Percentiles rank a stretch among this genome's conserved stretches.
Conservation (phyloP, 1,140 invertebrate genomes). For the Pachyrhynchus sulphureomaculatus region DNA sequence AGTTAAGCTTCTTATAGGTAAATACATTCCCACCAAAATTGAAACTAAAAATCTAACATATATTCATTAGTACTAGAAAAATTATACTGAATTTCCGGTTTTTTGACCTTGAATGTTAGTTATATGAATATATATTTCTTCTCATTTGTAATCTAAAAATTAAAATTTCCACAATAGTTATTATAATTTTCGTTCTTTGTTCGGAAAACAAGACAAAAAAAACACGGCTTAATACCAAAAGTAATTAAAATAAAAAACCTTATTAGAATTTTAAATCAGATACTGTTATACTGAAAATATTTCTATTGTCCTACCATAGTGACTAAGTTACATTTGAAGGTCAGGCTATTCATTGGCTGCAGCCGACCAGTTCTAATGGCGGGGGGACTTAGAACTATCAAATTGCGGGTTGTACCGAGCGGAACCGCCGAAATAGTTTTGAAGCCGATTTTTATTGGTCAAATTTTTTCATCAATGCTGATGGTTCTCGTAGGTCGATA, state of each 20-base stretch:
- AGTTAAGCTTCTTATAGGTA: too few relatives aligned
- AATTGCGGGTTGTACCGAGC: neutral
- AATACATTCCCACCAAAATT: too few relatives aligned
- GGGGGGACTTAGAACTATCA: neutral
- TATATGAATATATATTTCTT: too few relatives aligned
- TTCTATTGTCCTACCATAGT: slow-evolving; percentile 1
- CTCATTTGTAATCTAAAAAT: too few relatives aligned
- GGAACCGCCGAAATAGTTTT: neutral
- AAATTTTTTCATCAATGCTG: too few relatives aligned
- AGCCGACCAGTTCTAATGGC: neutral
- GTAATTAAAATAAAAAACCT: neutral
- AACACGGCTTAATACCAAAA: neutral
- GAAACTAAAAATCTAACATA: too few relatives aligned
- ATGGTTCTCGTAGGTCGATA: too few relatives aligned
- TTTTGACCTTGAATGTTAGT: too few relatives aligned
- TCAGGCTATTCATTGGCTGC: neutral
- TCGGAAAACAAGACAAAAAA: neutral
- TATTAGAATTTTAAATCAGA: neutral
- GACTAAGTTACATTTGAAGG: neutral
- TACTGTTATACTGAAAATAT: slow-evolving; percentile 1
- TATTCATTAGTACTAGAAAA: too few relatives aligned
- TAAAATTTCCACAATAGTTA: too few relatives aligned
- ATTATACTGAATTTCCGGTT: too few relatives aligned
- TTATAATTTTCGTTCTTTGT: too few relatives aligned
- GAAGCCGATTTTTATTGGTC: neutral